A percentile compares a stretch with the other conserved stretches of the same genome.
Evolutionary conservation across 2,888 invertebrate genomes (phyloP).

Genomic region (Embidobia sp.): DNA sequence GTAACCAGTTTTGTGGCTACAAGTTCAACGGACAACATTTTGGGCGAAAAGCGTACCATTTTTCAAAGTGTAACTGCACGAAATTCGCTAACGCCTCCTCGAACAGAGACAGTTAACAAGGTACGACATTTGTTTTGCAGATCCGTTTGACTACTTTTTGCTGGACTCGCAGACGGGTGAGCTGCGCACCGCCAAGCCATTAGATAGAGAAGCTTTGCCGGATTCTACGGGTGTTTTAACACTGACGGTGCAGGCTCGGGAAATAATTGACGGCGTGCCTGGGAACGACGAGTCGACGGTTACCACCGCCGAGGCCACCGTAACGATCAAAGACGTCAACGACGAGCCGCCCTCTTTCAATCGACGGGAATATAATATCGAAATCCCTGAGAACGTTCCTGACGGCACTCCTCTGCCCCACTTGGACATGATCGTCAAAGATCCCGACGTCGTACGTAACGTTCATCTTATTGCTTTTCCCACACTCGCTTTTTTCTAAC

Average conservation of each 20-base stretch:
- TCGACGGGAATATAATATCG: slow-evolving; percentile 89
- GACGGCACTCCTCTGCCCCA: slow-evolving; percentile 91
- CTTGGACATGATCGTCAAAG: slow-evolving; percentile 92
- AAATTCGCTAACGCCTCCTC: no score
- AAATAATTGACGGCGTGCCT: slow-evolving; percentile 88
- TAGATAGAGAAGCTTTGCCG: slow-evolving; percentile 92
- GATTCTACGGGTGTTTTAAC: slow-evolving; percentile 91
- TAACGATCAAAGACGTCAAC: slow-evolving; percentile 94
- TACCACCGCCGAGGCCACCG: slow-evolving; percentile 88
- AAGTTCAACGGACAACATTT: no score
- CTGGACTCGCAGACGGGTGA: slow-evolving; percentile 91
- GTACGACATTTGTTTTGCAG: slow-evolving; percentile 81
- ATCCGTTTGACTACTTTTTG: slow-evolving; percentile 93
- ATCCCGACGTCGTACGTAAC: slow-evolving; percentile 90
- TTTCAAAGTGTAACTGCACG: no score
- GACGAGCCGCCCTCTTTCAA: slow-evolving; percentile 94
- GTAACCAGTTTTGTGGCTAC: no score
- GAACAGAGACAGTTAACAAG: not conserved
- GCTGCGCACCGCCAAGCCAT: slow-evolving; percentile 90
- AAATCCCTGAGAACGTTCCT: slow-evolving; percentile 91
- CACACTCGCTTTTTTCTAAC: slow-evolving; percentile 1
- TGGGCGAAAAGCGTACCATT: no score
- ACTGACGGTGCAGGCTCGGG: slow-evolving; percentile 90
- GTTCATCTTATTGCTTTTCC: slow-evolving; percentile 20
- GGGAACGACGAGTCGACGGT: slow-evolving; percentile 87